phyloP scores from a whole-genome alignment of 2,888 invertebrate genomes.

The Ormyrus pomaceus region DNA sequence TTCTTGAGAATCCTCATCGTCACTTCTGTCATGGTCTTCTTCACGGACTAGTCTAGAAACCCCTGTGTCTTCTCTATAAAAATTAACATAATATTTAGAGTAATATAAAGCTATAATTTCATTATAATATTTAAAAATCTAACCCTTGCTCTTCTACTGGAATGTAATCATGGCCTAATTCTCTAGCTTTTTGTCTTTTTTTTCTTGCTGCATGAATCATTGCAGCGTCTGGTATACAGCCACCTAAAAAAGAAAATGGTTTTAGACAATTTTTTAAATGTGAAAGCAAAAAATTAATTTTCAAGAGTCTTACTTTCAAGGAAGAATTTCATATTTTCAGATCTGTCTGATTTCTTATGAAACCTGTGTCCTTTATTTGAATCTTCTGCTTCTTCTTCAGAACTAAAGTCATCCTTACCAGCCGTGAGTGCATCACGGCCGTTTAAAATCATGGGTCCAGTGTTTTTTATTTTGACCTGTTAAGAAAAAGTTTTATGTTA shows the following conservation, averaged over 20 bases:
- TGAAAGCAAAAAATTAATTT: constrained; percentile 14
- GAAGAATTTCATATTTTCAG: constrained; percentile 86
- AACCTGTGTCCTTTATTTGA: constrained; percentile 76
- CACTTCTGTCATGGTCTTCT: constrained; percentile 89
- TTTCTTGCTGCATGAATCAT: constrained; percentile 98
- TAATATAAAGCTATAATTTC: background rate
- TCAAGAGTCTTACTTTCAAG: constrained; percentile 80
- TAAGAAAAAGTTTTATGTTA: constrained; percentile 52
- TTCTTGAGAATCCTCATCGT: constrained; percentile 84
- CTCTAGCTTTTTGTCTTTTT: constrained; percentile 94
- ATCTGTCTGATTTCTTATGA: constrained; percentile 68
- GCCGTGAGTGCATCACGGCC: constrained; percentile 91
- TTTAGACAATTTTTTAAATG: background rate
- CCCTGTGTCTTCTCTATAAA: constrained; percentile 70
- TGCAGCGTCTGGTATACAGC: constrained; percentile 97
- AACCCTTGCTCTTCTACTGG: constrained; percentile 62
- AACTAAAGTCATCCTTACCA: constrained; percentile 82
- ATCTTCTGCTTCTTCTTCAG: constrained; percentile 81
- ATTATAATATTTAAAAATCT: background rate
- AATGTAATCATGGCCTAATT: constrained; percentile 83
- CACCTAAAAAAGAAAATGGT: constrained; percentile 75
- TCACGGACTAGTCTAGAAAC: constrained; percentile 85
- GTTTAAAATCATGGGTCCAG: constrained; percentile 82
- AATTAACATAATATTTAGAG: background rate
- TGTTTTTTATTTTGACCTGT: constrained; percentile 79